Evolutionary conservation across 92 coral and sea anemone genomes (phyloP).

Genomic region (Actinernus sp.): DNA sequence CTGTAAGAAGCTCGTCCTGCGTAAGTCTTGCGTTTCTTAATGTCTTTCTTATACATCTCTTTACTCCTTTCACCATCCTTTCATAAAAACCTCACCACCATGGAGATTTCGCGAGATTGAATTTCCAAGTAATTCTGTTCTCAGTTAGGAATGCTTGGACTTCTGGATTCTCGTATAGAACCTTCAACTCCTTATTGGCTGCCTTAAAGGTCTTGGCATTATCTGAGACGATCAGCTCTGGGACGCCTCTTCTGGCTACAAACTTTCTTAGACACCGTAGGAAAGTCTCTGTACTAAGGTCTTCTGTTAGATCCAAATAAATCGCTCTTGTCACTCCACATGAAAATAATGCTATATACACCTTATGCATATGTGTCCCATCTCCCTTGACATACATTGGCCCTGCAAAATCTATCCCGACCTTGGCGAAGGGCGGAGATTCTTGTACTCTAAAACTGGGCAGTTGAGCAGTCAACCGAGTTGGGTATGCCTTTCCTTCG

Average conservation of each 20-base stretch:
- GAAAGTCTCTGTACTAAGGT: constrained; percentile 35
- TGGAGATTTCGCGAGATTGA: constrained; percentile 10
- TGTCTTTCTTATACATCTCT: constrained; percentile 15
- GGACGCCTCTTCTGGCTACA: not conserved
- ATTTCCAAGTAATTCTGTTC: constrained; percentile 4
- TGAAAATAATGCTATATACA: too few relatives aligned
- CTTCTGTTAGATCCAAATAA: constrained; percentile 22
- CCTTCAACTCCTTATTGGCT: too few relatives aligned
- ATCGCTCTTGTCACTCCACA: too few relatives aligned
- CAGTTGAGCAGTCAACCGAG: not conserved
- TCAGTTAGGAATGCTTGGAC: too few relatives aligned
- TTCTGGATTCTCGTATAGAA: too few relatives aligned
- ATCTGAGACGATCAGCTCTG: too few relatives aligned
- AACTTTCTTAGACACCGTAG: constrained; percentile 40
- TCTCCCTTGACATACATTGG: constrained; percentile 18
- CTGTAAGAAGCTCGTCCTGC: constrained; percentile 18
- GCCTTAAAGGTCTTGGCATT: too few relatives aligned
- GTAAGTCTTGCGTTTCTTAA: constrained; percentile 19
- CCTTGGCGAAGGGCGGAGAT: not conserved
- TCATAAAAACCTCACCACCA: constrained; percentile 31
- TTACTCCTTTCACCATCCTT: constrained; percentile 16
- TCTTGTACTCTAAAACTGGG: not conserved
- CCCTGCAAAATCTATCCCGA: constrained; percentile 14
- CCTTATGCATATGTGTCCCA: too few relatives aligned
- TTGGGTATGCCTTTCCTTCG: not conserved